Evolutionary conservation across 2,113 vertebrate genomes (phyloP).

Genomic region (Zingel zingel): DNA sequence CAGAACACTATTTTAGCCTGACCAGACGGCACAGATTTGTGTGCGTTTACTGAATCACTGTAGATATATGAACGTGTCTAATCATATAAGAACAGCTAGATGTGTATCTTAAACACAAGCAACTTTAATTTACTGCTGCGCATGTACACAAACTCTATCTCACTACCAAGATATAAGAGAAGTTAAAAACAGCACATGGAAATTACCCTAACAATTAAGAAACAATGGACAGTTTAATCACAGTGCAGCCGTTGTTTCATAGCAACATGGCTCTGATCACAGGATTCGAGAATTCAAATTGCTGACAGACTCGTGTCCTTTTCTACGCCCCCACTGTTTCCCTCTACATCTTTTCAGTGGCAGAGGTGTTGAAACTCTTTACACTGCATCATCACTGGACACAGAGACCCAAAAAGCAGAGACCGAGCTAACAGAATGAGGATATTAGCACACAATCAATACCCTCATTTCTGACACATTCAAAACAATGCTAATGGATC

Average conservation of each 20-base stretch:
- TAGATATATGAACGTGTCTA: conserved; percentile 7
- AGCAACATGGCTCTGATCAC: conserved; percentile 80
- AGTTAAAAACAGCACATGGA: conserved; percentile 60
- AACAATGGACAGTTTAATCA: conserved; percentile 85
- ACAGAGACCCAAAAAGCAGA: conserved; percentile 28
- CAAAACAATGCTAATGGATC: conserved; percentile 16
- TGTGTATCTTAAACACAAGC: conserved; percentile 23
- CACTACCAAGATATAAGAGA: conserved; percentile 52
- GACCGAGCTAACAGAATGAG: conserved; percentile 9
- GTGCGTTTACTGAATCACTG: background rate
- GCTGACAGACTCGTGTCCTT: conserved; percentile 74
- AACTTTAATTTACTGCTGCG: background rate
- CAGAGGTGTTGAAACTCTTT: conserved; percentile 54
- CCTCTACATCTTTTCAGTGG: conserved; percentile 50
- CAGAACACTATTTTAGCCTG: background rate
- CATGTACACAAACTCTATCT: conserved; percentile 17
- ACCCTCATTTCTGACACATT: conserved; percentile 2
- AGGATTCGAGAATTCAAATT: conserved; percentile 65
- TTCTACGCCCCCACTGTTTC: conserved; percentile 50
- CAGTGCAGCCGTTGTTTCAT: conserved; percentile 82
- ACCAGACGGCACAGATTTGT: background rate
- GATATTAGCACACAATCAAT: conserved; percentile 14
- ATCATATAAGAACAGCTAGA: background rate
- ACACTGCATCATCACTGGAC: conserved; percentile 42
- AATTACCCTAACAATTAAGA: conserved; percentile 79